phyloP scores from a whole-genome alignment of 2,797 vertebrate species.

The Dallia pectoralis region DNA sequence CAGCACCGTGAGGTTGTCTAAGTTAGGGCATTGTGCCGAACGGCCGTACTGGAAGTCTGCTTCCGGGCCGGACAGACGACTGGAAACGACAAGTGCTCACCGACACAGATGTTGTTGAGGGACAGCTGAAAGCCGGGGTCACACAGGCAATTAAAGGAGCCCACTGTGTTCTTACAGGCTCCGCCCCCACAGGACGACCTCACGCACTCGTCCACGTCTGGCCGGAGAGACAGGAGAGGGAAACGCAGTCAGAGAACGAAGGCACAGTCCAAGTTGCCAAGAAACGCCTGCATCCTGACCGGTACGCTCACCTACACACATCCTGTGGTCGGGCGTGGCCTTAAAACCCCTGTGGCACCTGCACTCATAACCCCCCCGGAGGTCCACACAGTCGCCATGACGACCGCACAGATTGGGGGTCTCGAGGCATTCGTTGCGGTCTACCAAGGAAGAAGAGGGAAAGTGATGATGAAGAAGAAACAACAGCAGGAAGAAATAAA shows the following conservation, averaged over 20 bases:
- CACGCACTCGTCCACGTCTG: constrained; percentile 92
- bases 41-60: no score
- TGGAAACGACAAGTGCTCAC: constrained; percentile 62
- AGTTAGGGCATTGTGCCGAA: no score
- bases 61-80: no score
- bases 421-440: constrained; percentile 90
- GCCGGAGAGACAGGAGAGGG: constrained; percentile 1
- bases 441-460: no score
- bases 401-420: constrained; percentile 90
- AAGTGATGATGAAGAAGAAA: no score
- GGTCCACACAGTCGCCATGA: constrained; percentile 90
- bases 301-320: constrained; percentile 93
- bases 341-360: constrained; percentile 91
- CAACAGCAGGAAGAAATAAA: not conserved
- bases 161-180: constrained; percentile 90
- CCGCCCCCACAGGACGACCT: constrained; percentile 88
- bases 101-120: constrained; percentile 90
- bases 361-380: constrained; percentile 86
- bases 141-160: constrained; percentile 95
- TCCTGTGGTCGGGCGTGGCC: constrained; percentile 84
- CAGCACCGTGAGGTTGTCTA: no score
- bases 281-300: no score
- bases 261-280: not conserved
- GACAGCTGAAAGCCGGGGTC: constrained; percentile 89
- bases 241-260: not conserved